Evolutionary conservation across 2,888 invertebrate species (phyloP).

Genomic region (Oithona nana): DNA sequence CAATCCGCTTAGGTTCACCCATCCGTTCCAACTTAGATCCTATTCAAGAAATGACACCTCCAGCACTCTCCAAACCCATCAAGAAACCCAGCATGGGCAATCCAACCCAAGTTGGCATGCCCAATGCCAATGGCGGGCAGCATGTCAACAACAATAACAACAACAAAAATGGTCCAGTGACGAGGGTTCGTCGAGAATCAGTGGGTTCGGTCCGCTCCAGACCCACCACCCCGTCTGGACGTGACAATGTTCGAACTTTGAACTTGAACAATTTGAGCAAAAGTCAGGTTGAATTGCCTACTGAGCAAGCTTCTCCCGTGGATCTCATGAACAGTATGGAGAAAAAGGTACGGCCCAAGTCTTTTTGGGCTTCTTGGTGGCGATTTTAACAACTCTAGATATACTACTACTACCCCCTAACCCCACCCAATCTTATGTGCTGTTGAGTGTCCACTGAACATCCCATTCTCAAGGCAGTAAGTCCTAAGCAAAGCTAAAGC

Average conservation of each 20-base stretch:
- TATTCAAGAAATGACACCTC: not conserved
- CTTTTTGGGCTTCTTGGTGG: slow-evolving; percentile 4
- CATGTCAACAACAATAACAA: not conserved
- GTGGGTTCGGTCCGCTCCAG: not conserved
- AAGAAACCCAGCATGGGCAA: not conserved
- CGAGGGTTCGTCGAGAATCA: not conserved
- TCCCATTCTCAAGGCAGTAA: too few relatives aligned
- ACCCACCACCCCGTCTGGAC: not conserved
- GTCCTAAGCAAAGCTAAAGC: too few relatives aligned
- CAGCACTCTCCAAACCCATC: not conserved
- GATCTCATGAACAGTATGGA: not conserved
- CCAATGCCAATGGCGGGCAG: not conserved
- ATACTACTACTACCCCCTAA: too few relatives aligned
- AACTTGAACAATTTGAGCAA: not conserved
- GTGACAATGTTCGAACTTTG: not conserved
- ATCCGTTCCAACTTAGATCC: not conserved
- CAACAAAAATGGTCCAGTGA: not conserved
- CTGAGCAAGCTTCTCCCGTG: not conserved
- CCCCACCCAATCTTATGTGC: too few relatives aligned
- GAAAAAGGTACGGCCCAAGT: slow-evolving; percentile 5
- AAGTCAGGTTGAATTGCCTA: not conserved
- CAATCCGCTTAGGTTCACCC: not conserved
- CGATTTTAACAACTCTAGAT: not conserved
- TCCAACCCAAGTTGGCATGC: not conserved
- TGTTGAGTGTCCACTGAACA: too few relatives aligned